Evolutionary conservation across 2,888 invertebrate genomes (phyloP), one percentile per base, ranked within the genome.

Genomic region (Diaprepes abbreviatus): DNA sequence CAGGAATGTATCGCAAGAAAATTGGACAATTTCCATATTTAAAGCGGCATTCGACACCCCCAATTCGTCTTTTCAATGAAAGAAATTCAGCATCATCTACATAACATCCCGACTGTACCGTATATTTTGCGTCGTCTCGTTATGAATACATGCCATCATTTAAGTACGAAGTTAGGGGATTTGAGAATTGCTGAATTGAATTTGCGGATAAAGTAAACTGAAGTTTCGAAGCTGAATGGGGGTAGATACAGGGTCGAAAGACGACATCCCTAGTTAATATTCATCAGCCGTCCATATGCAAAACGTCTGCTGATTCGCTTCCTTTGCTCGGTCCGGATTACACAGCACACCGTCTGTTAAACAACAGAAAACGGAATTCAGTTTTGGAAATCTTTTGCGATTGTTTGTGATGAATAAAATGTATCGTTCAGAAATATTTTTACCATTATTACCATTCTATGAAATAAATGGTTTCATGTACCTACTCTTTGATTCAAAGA

Each of bases 281-380:
- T 84, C 84, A 83, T 83, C 82, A 81, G 76, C 76, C 81, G 81
- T 82, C 79, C 81, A 79, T 81, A 83, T 83, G 83, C 83, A 83
- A 83, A 83, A 83, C 82, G 83, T 82, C 81, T 83, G 83, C 83
- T 83, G 83, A 82, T 83, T 83, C 81, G 83, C 77, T 80, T 81
- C 82, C 81, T 78, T 78, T 73, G 16, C 74, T 73, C 74, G 77
- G 80, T 74, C 76, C 74, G 77, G 77, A 76, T 81, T 79, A 80
- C 79, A 79, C 79, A 74, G 76, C 70, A 70, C 70, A 64, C 54
- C 60, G 55, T 33, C 77, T 74, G 73, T 74, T 73, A 74, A 76
- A 76, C 76, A 76, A 76, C 64, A 64, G 65, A 73, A 73, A 73
- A 71, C 73, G 68, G 73, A 76, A 68, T 73, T 66, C 57, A 68